Evolutionary conservation across 2,888 invertebrate genomes (phyloP).

Genomic region (Tubulanus polymorphus): DNA sequence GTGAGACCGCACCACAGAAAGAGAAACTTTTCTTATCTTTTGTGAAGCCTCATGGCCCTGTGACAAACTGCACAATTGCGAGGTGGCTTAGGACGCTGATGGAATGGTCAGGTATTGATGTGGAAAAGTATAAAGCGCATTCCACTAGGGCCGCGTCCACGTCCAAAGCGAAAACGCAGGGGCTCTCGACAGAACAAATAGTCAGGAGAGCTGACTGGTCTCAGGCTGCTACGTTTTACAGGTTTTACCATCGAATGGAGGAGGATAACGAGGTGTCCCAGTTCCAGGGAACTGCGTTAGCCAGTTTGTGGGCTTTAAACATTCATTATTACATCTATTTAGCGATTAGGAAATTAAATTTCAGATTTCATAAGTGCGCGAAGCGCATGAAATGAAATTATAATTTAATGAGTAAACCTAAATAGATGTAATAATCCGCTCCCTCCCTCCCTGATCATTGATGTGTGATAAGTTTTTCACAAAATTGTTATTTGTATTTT

Average conservation of each 20-base stretch:
- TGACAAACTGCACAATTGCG: not conserved
- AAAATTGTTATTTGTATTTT: too few species aligned
- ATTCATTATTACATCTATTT: conserved; percentile 7
- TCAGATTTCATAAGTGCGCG: conserved; percentile 3
- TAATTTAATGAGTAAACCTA: conserved; percentile 4
- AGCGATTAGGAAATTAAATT: conserved; percentile 4
- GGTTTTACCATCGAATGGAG: not conserved
- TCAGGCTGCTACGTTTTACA: not conserved
- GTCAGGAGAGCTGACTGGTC: conserved; percentile 3
- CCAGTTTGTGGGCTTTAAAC: not conserved
- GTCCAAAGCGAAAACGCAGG: not conserved
- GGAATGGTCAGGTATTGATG: not conserved
- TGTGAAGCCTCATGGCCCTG: conserved; percentile 1
- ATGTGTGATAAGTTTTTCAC: too few species aligned
- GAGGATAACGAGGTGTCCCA: not conserved
- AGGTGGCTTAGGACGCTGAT: conserved; percentile 1
- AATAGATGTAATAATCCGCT: conserved; percentile 6
- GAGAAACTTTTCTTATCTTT: not conserved
- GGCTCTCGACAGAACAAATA: not conserved
- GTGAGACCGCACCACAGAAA: not conserved
- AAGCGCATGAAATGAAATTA: conserved; percentile 4
- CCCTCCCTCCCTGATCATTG: not conserved
- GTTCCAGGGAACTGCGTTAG: not conserved
- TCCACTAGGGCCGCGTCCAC: not conserved
- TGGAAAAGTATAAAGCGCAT: not conserved